A percentile compares a stretch with the other conserved stretches of the same genome.
These are phyloP conservation scores for Teleopsis dalmanni DNA, from an alignment of 1,140 invertebrate genomes.

Conservation along the genomic window DNA sequence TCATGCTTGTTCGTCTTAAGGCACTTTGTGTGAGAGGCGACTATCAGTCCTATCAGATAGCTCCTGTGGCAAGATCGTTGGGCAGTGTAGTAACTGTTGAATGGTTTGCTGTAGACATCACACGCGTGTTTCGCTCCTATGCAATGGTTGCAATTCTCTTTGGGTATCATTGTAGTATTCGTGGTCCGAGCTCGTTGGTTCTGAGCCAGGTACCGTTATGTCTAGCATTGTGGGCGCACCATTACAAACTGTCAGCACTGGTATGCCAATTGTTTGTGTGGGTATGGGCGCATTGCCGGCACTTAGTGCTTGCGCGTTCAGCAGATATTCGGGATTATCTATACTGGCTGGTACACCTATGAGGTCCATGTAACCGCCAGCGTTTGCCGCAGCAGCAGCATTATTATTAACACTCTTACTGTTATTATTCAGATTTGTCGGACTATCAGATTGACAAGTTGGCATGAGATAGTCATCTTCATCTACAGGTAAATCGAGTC, in stretches of 20 bases:
- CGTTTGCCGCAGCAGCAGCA: constrained; percentile 53
- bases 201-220: constrained; percentile 40
- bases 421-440: constrained; percentile 11
- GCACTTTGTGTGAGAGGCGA: not conserved
- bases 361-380: constrained; percentile 81
- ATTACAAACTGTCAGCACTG: constrained; percentile 41
- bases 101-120: too few species aligned
- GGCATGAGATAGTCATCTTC: constrained; percentile 97
- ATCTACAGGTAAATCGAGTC: constrained; percentile 81
- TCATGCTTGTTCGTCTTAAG: not conserved
- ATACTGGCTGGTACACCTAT: constrained; percentile 72
- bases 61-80: not conserved
- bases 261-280: constrained; percentile 64
- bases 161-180: constrained; percentile 90
- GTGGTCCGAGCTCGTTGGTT: constrained; percentile 75
- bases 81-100: not conserved
- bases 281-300: constrained; percentile 44
- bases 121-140: constrained; percentile 71
- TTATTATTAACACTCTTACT: constrained; percentile 29
- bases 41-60: not conserved
- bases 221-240: constrained; percentile 23
- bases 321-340: constrained; percentile 90
- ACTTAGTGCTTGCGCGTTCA: constrained; percentile 46
- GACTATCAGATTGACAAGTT: constrained; percentile 52
- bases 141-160: constrained; percentile 73